Conservation (phyloP, 2,888 invertebrate species). For the Asteroscopus sphinx region DNA sequence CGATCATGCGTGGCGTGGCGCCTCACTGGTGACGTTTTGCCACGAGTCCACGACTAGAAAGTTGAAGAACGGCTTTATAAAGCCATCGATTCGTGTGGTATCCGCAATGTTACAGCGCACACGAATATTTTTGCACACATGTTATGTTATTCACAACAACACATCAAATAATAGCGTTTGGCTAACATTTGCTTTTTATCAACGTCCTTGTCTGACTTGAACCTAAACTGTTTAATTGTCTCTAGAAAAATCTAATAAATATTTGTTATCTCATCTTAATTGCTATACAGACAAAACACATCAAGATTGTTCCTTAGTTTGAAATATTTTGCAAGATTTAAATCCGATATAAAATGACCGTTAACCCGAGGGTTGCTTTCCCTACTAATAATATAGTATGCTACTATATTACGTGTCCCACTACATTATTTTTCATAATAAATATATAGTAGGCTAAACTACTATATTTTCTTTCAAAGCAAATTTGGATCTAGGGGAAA, state of each 20-base stretch:
- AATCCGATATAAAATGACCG: slow-evolving; percentile 14
- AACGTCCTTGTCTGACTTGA: not conserved
- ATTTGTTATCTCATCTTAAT: slow-evolving; percentile 17
- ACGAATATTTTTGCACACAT: slow-evolving; percentile 27
- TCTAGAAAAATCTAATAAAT: slow-evolving; percentile 1
- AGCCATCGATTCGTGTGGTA: slow-evolving; percentile 38
- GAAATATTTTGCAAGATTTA: no score
- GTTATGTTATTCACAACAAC: slow-evolving; percentile 18
- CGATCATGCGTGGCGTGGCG: slow-evolving; percentile 44
- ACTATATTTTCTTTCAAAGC: no score
- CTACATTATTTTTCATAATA: no score
- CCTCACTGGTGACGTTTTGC: slow-evolving; percentile 38
- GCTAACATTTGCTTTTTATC: slow-evolving; percentile 6
- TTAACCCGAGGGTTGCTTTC: no score
- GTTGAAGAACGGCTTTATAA: slow-evolving; percentile 49
- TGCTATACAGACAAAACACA: slow-evolving; percentile 10
- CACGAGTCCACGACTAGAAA: slow-evolving; percentile 53
- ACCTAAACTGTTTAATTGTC: not conserved
- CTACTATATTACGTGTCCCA: no score
- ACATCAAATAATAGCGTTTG: slow-evolving; percentile 15
- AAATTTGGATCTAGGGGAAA: no score
- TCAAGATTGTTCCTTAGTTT: slow-evolving; percentile 4
- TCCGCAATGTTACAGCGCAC: slow-evolving; percentile 42
- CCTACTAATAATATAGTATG: no score
- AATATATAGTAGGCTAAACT: no score